Evolutionary conservation across 1,140 invertebrate species (phyloP), one percentile per base, ranked within the genome.

Genomic region (Scaptomyza hsui): DNA sequence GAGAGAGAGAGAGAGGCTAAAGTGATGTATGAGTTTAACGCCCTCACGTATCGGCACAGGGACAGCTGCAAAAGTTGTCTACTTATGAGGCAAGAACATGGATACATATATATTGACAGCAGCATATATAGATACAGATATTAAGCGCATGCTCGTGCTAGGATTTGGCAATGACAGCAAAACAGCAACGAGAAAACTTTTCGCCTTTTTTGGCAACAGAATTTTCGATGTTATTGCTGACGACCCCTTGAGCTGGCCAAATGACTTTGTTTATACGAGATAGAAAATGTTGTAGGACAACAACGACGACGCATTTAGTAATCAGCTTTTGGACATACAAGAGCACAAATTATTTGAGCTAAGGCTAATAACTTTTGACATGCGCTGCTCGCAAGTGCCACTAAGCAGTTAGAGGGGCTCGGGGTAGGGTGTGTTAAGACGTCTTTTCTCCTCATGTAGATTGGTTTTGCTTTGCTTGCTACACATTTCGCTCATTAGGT

Each of bases 21-120:
- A 86, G 86, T 89, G 86, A 89, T 89, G 81, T 77, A 89, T 89
- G 86, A 78, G 86, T 89, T 89, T 89, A 89, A 89, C 86, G 86
- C 86, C 86, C 86, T 76, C 81, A 86, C 80, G 82, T 88, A 59
- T 24, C 64, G 68, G 26, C 26, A 65, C 78, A 69, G 69, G 69
- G 49, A 70, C 53, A 74, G 65, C 59, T 72, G 81, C 72, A 70
- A 82, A 81, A 82, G 49, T 82, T 82, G 70, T 82, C 78, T 83
- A 68, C 39, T 62, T 88, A 88, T 81, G 76, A 86, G 80, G 70
- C 80, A 64, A 49, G 69, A 88, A 78, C 75, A 75, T 82, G 81
- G 81, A 69, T 62, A 62, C 35, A 70, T 78, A 82, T 81, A 67
- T 78, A 82, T 82, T 77, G 78, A 82, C 79, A 83, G 32, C 21